These are phyloP conservation scores for Piaya cayana DNA, from an alignment of 2,113 vertebrate species.

Conservation along the genomic window DNA sequence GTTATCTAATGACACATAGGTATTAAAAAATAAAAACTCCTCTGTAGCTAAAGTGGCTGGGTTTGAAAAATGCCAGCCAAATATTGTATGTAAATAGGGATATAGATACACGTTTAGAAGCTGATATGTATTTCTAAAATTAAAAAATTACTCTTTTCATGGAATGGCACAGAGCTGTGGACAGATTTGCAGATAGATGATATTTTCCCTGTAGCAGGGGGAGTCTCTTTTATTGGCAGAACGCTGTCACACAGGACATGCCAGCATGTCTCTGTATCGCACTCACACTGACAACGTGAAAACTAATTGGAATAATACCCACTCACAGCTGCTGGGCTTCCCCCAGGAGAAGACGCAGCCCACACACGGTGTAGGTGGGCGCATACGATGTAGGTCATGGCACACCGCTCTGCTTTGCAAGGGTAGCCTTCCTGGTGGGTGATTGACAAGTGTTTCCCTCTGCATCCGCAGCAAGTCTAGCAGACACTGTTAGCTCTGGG, in stretches of 20 bases:
- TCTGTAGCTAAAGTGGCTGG: neutral
- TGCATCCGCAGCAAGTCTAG: neutral
- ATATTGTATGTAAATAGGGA: neutral
- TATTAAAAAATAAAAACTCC: neutral
- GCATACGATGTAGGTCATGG: neutral
- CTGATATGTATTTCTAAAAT: neutral
- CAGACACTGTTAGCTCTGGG: neutral
- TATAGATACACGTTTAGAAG: neutral
- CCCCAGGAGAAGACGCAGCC: slow-evolving; percentile 19
- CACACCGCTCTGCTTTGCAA: neutral
- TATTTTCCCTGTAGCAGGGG: neutral
- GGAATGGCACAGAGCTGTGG: neutral
- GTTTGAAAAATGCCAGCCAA: slow-evolving; percentile 38
- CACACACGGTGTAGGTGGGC: neutral
- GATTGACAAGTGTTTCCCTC: slow-evolving; percentile 12
- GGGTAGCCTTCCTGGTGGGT: neutral
- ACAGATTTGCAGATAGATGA: neutral
- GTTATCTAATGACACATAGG: neutral
- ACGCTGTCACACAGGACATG: neutral
- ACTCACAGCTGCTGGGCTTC: slow-evolving; percentile 29
- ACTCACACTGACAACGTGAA: neutral
- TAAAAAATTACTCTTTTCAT: neutral
- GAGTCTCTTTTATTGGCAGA: slow-evolving; percentile 23
- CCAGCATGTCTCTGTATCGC: neutral
- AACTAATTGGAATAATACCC: slow-evolving; percentile 16